Conservation (phyloP, 1,140 invertebrate species). For the Caenorhabditis inopinata region DNA sequence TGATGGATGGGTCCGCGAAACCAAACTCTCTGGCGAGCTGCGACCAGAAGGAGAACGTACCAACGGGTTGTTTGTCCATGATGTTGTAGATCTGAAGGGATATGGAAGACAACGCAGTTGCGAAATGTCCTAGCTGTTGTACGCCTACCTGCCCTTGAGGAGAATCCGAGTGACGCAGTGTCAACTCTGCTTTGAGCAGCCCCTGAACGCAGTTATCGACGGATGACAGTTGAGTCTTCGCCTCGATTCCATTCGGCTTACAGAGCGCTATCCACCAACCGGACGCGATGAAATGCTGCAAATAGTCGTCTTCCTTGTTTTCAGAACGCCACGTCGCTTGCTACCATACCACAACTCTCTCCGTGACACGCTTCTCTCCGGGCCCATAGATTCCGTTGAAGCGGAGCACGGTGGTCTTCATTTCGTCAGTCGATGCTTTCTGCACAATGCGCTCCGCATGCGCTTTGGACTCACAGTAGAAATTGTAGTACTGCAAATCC, state of each 20-base stretch:
- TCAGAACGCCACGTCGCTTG: too few species aligned
- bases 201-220: not conserved
- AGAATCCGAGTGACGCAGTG: not conserved
- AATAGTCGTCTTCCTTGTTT: too few species aligned
- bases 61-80: not conserved
- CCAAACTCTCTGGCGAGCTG: not conserved
- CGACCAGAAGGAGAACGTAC: not conserved
- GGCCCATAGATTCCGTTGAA: not conserved
- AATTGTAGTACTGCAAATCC: not conserved
- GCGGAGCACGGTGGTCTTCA: not conserved
- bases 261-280: not conserved
- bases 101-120: not conserved
- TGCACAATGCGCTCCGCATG: not conserved
- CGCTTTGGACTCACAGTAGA: not conserved
- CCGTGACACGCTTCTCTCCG: not conserved
- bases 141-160: not conserved
- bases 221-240: not conserved
- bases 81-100: constrained; percentile 19
- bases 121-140: too few species aligned
- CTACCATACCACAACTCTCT: not conserved
- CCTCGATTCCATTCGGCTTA: not conserved
- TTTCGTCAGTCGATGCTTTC: not conserved
- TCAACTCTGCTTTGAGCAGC: not conserved
- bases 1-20: not conserved
- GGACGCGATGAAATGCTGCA: not conserved